Evolutionary conservation across 2,113 vertebrate species (phyloP).

Genomic region (Halichoerus grypus): DNA sequence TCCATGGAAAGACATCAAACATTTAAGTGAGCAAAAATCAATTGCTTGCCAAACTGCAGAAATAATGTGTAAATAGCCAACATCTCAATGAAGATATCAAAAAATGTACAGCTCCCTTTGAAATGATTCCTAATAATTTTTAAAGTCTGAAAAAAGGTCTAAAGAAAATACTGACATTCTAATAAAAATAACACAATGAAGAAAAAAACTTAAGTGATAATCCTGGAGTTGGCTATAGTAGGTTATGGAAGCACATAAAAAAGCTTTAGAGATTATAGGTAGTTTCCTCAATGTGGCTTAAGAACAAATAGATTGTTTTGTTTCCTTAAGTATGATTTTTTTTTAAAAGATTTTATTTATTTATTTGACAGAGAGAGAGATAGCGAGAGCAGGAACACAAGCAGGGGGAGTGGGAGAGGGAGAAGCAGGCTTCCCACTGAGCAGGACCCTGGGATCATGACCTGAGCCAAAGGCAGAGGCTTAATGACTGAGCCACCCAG

Average conservation of each 20-base stretch:
- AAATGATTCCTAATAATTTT: not conserved
- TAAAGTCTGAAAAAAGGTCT: not conserved
- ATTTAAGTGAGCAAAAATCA: not conserved
- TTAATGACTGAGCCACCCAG: no score
- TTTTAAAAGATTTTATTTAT: not conserved
- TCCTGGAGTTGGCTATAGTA: not conserved
- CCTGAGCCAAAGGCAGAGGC: no score
- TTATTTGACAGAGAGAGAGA: no score
- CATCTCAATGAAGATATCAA: not conserved
- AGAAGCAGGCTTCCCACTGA: no score
- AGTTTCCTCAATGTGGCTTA: not conserved
- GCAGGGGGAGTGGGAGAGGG: no score
- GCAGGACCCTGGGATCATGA: no score
- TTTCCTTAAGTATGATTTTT: conserved; percentile 29
- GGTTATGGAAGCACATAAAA: not conserved
- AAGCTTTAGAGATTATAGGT: not conserved
- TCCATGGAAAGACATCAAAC: not conserved
- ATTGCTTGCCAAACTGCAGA: not conserved
- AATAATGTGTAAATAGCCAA: not conserved
- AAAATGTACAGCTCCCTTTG: not conserved
- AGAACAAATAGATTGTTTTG: conserved; percentile 57
- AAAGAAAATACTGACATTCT: not conserved
- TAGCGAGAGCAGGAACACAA: no score
- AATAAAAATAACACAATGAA: not conserved
- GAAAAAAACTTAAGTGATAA: not conserved